phyloP scores from a whole-genome alignment of 2,888 invertebrate genomes.

The Dryomyza anilis region DNA sequence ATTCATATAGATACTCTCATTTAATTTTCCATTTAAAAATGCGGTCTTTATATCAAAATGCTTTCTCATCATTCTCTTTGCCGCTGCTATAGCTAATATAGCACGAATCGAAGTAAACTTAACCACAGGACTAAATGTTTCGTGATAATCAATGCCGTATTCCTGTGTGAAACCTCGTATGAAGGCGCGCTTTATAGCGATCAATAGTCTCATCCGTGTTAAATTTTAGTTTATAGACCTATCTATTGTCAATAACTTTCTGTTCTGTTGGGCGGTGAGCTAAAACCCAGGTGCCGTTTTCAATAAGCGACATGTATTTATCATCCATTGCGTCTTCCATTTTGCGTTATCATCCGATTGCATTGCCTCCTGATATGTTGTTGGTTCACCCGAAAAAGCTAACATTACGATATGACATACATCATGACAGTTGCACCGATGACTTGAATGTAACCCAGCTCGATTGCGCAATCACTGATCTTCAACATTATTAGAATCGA shows the following conservation, averaged over 20 bases:
- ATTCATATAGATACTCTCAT: conserved; percentile 33
- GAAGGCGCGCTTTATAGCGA: conserved; percentile 33
- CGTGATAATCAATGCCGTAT: conserved; percentile 37
- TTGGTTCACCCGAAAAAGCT: conserved; percentile 17
- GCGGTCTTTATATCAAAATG: conserved; percentile 37
- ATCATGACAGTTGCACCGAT: no score
- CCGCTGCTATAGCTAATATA: conserved; percentile 35
- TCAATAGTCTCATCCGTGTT: conserved; percentile 10
- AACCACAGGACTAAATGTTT: conserved; percentile 45
- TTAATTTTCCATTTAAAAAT: conserved; percentile 35
- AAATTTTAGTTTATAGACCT: conserved; percentile 35
- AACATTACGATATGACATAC: no score
- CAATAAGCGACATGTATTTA: conserved; percentile 28
- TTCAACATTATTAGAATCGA: no score
- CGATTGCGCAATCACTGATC: no score
- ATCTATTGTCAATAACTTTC: conserved; percentile 32
- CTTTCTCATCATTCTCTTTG: conserved; percentile 29
- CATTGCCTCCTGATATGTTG: conserved; percentile 33
- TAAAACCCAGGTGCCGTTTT: no score
- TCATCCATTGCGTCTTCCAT: conserved; percentile 39
- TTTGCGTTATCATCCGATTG: conserved; percentile 24
- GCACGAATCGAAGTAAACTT: conserved; percentile 40
- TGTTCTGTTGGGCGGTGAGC: conserved; percentile 28
- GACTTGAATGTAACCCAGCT: no score
- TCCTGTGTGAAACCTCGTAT: conserved; percentile 36